Base-by-base conservation (phyloP, 2,797 vertebrate species). In the Macrochelys suwanniensis region DNA sequence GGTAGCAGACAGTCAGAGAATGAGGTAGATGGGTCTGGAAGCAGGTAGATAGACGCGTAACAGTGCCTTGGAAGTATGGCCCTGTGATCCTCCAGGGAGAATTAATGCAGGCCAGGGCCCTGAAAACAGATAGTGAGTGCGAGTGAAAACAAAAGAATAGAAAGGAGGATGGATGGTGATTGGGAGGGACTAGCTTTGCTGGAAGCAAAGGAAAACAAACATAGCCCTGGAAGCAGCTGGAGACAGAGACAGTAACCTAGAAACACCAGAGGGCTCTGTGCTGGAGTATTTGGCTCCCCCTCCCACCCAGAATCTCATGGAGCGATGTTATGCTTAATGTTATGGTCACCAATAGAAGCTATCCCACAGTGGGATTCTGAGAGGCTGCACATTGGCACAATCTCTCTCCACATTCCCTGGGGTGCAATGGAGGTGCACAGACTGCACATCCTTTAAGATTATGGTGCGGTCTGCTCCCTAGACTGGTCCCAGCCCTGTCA, bases 1-100 rank as follows among this genome's bases (percentile, higher is more conserved):
- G 47, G 83, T 37, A 93, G 53, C 77, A 93, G 56, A 56, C 11
- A 88, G 33, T 50, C 93, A 95, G 74, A 90, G 59, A 90, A 95
- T 37, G 51, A 11, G 90, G 59, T 31, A 89, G 74, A 93, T 59
- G 85, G 25, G 68, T 47, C 56, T 89, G 25, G 28, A n/a, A 68
- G n/a, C n/a, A 42, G n/a, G n/a, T 42, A 71, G 19, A 23, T 17
- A 37, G 19, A 68, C 37, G n/a, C 11, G 3, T 11, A 71, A 23
- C 74, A 88, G 87, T 89, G 26, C 11, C 84, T 68, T 84, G 74
- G 84, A 92, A 85, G 12, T 45, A 61, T 49, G 81, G 9, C 10
- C 57, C 16, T 4, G 31, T 50, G 51, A 82, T 4, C 59, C 68
- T n/a, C 45, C 59, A 54, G 71, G 23, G 33, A 49, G 11, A 82